Evolutionary conservation across 2,888 invertebrate species (phyloP).

Genomic region (Pterostichus madidus): DNA sequence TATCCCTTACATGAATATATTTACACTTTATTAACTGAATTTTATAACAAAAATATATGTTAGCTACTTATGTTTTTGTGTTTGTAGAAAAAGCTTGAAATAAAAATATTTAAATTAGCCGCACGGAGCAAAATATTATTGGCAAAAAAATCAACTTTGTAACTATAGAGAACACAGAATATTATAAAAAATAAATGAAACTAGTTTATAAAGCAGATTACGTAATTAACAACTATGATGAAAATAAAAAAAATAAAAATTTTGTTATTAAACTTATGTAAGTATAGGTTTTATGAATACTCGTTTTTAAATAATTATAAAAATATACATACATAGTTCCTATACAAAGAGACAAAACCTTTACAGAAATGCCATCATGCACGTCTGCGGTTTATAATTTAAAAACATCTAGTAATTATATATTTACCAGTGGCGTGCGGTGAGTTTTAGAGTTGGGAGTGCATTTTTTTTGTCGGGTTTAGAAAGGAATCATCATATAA

Average conservation of each 20-base stretch:
- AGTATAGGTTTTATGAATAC: neutral
- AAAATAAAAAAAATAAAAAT: neutral
- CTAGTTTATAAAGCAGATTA: neutral
- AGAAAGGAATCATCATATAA: too few relatives aligned
- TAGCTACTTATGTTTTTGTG: too few relatives aligned
- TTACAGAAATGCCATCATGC: too few relatives aligned
- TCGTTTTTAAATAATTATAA: neutral
- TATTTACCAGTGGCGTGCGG: too few relatives aligned
- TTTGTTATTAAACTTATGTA: neutral
- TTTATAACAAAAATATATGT: neutral
- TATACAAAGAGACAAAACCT: too few relatives aligned
- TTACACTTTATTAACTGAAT: neutral
- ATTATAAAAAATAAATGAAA: neutral
- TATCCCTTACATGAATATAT: neutral
- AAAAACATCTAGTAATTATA: too few relatives aligned
- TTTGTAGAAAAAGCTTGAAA: neutral
- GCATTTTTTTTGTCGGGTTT: too few relatives aligned
- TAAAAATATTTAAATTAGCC: neutral
- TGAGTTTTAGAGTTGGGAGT: too few relatives aligned
- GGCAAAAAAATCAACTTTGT: neutral
- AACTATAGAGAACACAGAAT: neutral
- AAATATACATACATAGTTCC: too few relatives aligned
- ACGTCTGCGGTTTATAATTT: too few relatives aligned
- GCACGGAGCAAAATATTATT: neutral
- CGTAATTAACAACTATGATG: slow-evolving; percentile 2